A percentile compares a stretch with the other conserved stretches of the same genome.
Evolutionary conservation across 2,797 vertebrate species (phyloP).

Genomic region (Coregonus sp.): DNA sequence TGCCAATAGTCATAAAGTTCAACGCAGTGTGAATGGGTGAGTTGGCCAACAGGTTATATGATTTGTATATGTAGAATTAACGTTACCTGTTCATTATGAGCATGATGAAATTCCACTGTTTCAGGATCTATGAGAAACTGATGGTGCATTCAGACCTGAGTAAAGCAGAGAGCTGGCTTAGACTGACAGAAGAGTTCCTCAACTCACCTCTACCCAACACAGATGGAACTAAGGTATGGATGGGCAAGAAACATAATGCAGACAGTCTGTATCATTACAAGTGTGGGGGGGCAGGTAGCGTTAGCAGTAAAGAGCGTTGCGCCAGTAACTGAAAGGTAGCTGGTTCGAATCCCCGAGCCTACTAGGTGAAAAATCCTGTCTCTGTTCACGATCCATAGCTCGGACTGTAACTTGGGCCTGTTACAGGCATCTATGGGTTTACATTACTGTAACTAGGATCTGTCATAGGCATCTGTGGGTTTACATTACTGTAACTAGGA

Average conservation of each 20-base stretch:
- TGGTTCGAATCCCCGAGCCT: too few relatives aligned
- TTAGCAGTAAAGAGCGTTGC: too few relatives aligned
- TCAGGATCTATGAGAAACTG: conserved; percentile 93
- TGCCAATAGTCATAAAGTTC: conserved; percentile 89
- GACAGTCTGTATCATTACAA: too few relatives aligned
- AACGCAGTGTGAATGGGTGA: conserved; percentile 89
- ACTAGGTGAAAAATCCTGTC: too few relatives aligned
- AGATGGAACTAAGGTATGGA: conserved; percentile 84
- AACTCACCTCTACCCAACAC: conserved; percentile 81
- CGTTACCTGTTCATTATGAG: not conserved
- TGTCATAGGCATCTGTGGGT: not conserved
- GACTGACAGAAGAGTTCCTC: conserved; percentile 89
- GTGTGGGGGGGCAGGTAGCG: too few relatives aligned
- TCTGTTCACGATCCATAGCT: too few relatives aligned
- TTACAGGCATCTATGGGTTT: too few relatives aligned
- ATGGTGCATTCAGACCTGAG: conserved; percentile 91
- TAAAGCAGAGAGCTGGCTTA: conserved; percentile 93
- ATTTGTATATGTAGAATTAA: not conserved
- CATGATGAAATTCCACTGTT: not conserved
- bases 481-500: not conserved
- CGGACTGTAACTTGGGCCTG: too few relatives aligned
- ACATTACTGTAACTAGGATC: too few relatives aligned
- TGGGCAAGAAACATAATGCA: not conserved
- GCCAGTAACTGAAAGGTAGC: too few relatives aligned
- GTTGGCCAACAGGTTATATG: conserved; percentile 19